A percentile compares a stretch with the other conserved stretches of the same genome.
phyloP scores from a whole-genome alignment of 2,888 invertebrate species.

The Cloeon dipterum region DNA sequence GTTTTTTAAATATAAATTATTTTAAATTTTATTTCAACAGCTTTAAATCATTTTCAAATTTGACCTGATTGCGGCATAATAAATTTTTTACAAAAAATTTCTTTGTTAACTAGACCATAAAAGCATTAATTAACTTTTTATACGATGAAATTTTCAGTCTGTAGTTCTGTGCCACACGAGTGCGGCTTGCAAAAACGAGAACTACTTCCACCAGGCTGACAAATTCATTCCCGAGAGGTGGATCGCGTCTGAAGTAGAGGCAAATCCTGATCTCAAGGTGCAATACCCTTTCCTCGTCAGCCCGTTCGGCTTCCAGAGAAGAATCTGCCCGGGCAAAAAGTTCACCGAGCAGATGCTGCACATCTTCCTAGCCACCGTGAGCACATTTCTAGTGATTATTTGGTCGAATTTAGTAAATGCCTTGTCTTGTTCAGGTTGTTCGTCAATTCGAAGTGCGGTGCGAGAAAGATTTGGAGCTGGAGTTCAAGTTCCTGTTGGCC shows the following conservation, averaged over 20 bases:
- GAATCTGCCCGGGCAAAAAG: conserved; percentile 68
- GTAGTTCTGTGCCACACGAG: conserved; percentile 62
- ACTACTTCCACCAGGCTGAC: conserved; percentile 46
- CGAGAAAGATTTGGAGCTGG: conserved; percentile 40
- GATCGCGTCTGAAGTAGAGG: conserved; percentile 25
- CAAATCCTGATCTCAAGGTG: conserved; percentile 19
- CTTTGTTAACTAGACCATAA: too few relatives aligned
- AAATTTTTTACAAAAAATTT: too few relatives aligned
- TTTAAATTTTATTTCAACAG: too few relatives aligned
- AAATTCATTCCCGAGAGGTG: conserved; percentile 59
- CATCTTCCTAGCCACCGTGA: conserved; percentile 46
- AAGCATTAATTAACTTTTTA: too few relatives aligned
- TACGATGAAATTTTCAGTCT: too few relatives aligned
- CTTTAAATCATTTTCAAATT: too few relatives aligned
- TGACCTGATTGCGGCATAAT: too few relatives aligned
- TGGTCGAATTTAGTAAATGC: conserved; percentile 2
- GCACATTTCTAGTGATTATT: too few relatives aligned
- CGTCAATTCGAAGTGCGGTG: conserved; percentile 46
- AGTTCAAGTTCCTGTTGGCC: conserved; percentile 60
- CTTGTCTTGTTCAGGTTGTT: conserved; percentile 30
- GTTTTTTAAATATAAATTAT: too few relatives aligned
- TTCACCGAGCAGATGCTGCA: conserved; percentile 59
- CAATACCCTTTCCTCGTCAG: conserved; percentile 38
- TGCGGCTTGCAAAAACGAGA: conserved; percentile 51
- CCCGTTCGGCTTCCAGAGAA: conserved; percentile 57